Conservation (phyloP, 2,888 invertebrate genomes). For the Hemithea aestivaria region DNA sequence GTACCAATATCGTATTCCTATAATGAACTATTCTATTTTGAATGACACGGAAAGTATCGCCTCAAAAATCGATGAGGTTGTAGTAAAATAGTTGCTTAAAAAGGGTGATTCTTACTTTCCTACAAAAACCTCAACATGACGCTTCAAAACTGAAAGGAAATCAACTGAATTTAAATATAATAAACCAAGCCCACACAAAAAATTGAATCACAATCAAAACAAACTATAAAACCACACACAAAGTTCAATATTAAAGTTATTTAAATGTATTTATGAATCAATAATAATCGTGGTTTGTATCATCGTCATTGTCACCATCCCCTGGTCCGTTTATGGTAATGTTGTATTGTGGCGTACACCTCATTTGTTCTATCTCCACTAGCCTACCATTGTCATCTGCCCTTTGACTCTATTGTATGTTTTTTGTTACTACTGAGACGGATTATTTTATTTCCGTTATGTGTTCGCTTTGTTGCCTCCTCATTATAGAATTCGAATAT, state of each 20-base stretch:
- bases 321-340: slow-evolving; percentile 69
- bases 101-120: too few relatives aligned
- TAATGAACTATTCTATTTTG: too few relatives aligned
- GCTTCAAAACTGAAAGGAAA: background rate
- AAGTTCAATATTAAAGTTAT: slow-evolving; percentile 22
- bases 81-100: too few relatives aligned
- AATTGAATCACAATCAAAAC: slow-evolving; percentile 9
- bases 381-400: slow-evolving; percentile 65
- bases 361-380: slow-evolving; percentile 70
- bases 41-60: too few relatives aligned
- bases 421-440: slow-evolving; percentile 65
- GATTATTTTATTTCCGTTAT: slow-evolving; percentile 78
- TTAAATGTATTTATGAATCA: slow-evolving; percentile 40
- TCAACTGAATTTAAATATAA: slow-evolving; percentile 3
- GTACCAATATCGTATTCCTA: too few relatives aligned
- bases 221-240: slow-evolving; percentile 25
- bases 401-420: slow-evolving; percentile 77
- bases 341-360: slow-evolving; percentile 64
- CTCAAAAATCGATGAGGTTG: too few relatives aligned
- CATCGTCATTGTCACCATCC: slow-evolving; percentile 40
- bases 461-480: slow-evolving; percentile 57
- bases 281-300: slow-evolving; percentile 42
- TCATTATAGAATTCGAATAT: slow-evolving; percentile 44
- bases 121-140: background rate
- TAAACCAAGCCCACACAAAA: slow-evolving; percentile 1